A percentile compares a stretch with the other conserved stretches of the same genome.
Conservation (phyloP, 2,888 invertebrate genomes). For the Diadromus collaris region DNA sequence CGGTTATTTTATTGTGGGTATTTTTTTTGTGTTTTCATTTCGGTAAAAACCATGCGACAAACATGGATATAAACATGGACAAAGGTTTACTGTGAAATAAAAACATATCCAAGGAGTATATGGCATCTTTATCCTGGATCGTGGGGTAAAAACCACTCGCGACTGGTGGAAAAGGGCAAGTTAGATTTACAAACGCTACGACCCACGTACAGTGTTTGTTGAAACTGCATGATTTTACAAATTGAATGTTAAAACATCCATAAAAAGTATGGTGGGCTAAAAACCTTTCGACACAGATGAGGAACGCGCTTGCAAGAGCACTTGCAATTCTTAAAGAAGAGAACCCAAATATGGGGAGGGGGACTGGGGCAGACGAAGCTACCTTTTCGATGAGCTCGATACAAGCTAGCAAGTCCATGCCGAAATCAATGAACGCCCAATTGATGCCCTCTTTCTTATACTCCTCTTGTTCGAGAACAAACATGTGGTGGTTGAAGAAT, state of each 20-base stretch:
- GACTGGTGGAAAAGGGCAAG: background rate
- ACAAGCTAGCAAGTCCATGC: slow-evolving; percentile 99
- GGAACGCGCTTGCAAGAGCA: slow-evolving; percentile 61
- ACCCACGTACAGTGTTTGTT: slow-evolving; percentile 27
- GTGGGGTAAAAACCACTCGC: background rate
- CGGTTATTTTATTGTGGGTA: background rate
- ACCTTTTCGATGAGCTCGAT: slow-evolving; percentile 99
- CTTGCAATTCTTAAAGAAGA: slow-evolving; percentile 9
- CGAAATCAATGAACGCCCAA: slow-evolving; percentile 99
- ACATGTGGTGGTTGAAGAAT: slow-evolving; percentile 99
- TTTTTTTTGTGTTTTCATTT: background rate
- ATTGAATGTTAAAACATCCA: slow-evolving; percentile 8
- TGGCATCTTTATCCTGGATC: background rate
- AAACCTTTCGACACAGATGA: background rate
- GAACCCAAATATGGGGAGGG: background rate
- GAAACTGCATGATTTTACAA: slow-evolving; percentile 8
- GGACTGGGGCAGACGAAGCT: slow-evolving; percentile 74
- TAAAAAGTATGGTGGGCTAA: background rate
- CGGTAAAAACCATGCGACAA: slow-evolving; percentile 6
- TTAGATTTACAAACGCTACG: slow-evolving; percentile 9
- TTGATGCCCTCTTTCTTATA: slow-evolving; percentile 98
- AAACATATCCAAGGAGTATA: background rate
- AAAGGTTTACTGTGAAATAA: background rate
- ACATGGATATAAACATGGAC: background rate
- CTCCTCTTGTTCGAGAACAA: slow-evolving; percentile 99